A percentile compares a stretch with the other conserved stretches of the same genome.
These are phyloP conservation scores for Larimichthys crocea DNA, from an alignment of 2,113 vertebrate species.

Conservation along the genomic window DNA sequence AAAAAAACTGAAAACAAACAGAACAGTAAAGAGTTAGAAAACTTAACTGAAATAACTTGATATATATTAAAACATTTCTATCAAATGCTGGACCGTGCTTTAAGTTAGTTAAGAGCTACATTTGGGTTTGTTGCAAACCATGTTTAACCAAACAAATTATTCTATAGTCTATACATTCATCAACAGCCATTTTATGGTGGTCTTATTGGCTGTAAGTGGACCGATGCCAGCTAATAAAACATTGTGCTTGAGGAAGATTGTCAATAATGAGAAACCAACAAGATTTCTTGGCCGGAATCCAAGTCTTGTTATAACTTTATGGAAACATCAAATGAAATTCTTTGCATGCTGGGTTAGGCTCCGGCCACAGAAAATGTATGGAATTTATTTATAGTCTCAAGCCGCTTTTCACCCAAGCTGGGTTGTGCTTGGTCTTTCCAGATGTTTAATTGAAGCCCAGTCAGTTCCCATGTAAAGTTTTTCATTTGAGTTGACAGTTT, in stretches of 20 bases:
- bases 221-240: conserved; percentile 41
- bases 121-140: conserved; percentile 10
- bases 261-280: conserved; percentile 33
- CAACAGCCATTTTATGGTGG: conserved; percentile 1
- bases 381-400: conserved; percentile 78
- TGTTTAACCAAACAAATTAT: not conserved
- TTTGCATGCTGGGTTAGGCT: conserved; percentile 57
- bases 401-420: conserved; percentile 41
- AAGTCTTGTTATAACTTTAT: conserved; percentile 67
- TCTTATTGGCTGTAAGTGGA: conserved; percentile 35
- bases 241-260: conserved; percentile 28
- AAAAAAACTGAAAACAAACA: not conserved
- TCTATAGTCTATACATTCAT: not conserved
- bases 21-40: not conserved
- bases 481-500: conserved; percentile 68
- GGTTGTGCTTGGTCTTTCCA: conserved; percentile 59
- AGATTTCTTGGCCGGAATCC: conserved; percentile 47
- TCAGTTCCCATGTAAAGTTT: conserved; percentile 63
- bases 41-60: not conserved
- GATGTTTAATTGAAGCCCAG: conserved; percentile 67
- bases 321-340: conserved; percentile 69
- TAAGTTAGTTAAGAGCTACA: not conserved
- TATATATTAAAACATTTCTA: not conserved
- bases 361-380: conserved; percentile 74
- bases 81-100: not conserved